These are phyloP conservation scores for Pocillopora damicornis DNA, from an alignment of 64 coral and sea anemone genomes.

Conservation along the genomic window DNA sequence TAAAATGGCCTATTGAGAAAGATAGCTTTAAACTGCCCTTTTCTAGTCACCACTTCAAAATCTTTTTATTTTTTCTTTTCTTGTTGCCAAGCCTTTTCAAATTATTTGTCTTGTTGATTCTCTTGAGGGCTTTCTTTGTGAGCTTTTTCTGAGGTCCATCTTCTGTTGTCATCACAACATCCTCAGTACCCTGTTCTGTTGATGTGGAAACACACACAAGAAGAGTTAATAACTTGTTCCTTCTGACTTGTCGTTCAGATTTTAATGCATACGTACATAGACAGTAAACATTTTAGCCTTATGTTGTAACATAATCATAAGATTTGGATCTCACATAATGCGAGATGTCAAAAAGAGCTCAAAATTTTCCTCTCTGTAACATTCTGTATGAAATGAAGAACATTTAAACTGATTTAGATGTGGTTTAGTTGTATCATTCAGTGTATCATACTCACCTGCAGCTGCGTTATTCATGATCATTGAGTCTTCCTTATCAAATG, in stretches of 20 bases:
- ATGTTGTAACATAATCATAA: too few species aligned
- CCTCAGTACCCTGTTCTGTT: conserved; percentile 5
- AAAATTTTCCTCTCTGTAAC: too few species aligned
- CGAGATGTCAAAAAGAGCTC: too few species aligned
- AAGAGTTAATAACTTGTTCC: not conserved
- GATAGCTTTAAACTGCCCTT: not conserved
- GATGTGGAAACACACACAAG: not conserved
- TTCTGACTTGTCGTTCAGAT: too few species aligned
- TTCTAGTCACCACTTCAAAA: conserved; percentile 53
- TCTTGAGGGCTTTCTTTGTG: conserved; percentile 54
- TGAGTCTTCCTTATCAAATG: not conserved
- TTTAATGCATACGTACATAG: too few species aligned
- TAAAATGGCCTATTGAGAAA: too few species aligned
- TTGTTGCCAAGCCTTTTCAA: conserved; percentile 72
- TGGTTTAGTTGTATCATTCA: too few species aligned
- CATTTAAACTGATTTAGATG: too few species aligned
- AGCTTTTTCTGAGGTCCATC: conserved; percentile 41
- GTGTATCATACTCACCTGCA: too few species aligned
- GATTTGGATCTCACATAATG: too few species aligned
- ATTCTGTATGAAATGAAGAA: too few species aligned
- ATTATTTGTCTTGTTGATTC: conserved; percentile 55
- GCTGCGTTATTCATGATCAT: not conserved
- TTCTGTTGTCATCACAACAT: conserved; percentile 70
- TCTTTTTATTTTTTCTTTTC: conserved; percentile 69
- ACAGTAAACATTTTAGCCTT: too few species aligned